phyloP scores from a whole-genome alignment of 1,140 invertebrate genomes.

The Papilio polyxenes region DNA sequence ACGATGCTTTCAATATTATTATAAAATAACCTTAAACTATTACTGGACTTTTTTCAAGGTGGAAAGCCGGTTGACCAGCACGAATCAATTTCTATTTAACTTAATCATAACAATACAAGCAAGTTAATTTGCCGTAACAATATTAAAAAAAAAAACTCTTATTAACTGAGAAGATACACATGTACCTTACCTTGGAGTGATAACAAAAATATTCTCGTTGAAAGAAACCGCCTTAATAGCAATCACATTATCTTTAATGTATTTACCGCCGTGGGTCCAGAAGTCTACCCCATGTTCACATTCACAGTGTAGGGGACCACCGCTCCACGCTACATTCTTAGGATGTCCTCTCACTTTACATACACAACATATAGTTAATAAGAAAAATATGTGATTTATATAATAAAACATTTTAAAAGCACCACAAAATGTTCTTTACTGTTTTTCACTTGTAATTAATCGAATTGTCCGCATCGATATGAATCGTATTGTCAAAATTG shows the following conservation, averaged over 20 bases:
- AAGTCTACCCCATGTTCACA: conserved; percentile 54
- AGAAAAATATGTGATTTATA: background rate
- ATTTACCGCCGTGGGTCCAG: conserved; percentile 49
- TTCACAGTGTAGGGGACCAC: conserved; percentile 54
- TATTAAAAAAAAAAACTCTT: background rate
- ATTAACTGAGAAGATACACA: background rate
- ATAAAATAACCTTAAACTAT: too few species aligned
- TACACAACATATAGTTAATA: background rate
- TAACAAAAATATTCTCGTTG: conserved; percentile 58
- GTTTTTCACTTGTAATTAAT: background rate
- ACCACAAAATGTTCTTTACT: background rate
- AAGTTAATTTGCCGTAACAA: background rate
- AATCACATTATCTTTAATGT: conserved; percentile 62
- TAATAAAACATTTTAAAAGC: conserved; percentile 17
- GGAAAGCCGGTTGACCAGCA: too few species aligned
- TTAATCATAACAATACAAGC: too few species aligned
- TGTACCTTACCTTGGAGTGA: conserved; percentile 58
- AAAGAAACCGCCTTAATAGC: conserved; percentile 58
- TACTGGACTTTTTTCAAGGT: too few species aligned
- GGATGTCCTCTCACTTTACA: conserved; percentile 41
- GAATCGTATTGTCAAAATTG: background rate
- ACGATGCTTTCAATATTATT: too few species aligned
- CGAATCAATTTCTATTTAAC: too few species aligned
- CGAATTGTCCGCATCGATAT: background rate
- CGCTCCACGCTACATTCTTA: conserved; percentile 60